Evolutionary conservation across 2,797 vertebrate genomes (phyloP), one percentile per base, ranked within the genome.

Genomic region (Hoplostethus mediterraneus): DNA sequence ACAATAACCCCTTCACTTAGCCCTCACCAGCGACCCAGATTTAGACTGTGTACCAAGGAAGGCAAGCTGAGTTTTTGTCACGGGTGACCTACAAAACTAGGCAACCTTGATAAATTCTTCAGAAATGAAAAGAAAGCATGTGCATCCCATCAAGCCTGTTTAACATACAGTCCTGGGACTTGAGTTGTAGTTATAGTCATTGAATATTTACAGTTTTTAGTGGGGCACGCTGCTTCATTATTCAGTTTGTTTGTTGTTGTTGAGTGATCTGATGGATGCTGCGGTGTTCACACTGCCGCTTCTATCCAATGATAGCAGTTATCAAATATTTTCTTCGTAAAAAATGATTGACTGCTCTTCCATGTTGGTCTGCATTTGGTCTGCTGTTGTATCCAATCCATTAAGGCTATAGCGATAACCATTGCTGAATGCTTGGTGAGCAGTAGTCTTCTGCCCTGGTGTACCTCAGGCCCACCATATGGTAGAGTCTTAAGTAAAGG

Each of bases 81-180:
- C 47, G 83, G 58, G 59, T 93, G 94, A 95, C 94, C 94, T 94
- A 95, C 84, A 94, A 94, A 94, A 90, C 91, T 69, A 87, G 82
- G 85, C 84, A 87, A 82, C 90, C 93, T 91, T 93, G 89, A 94
- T 87, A 79, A 92, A 86, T 92, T 90, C 90, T 81, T 87, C 75
- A 89, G 79, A 88, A 91, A 86, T 83, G 73, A 85, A 85, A 84
- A 76, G 84, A 87, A 80, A 76, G 64, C 63, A 21, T 62, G 60
- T 48, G 67, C 73, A 70, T 84, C 69, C 55, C 59, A 84, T 86
- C 75, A 83, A 75, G 71, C 57, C 83, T 79, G 69, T 84, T 89
- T 88, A 89, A 84, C 78, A 88, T 88, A 62, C 80, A 80, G 81
- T 86, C 75, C 28, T 80, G 88, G 88, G 90, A 90, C 85, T 81